Evolutionary conservation across 2,888 invertebrate species (phyloP), one percentile per base, ranked within the genome.

Genomic region (Drosophila mulleri): DNA sequence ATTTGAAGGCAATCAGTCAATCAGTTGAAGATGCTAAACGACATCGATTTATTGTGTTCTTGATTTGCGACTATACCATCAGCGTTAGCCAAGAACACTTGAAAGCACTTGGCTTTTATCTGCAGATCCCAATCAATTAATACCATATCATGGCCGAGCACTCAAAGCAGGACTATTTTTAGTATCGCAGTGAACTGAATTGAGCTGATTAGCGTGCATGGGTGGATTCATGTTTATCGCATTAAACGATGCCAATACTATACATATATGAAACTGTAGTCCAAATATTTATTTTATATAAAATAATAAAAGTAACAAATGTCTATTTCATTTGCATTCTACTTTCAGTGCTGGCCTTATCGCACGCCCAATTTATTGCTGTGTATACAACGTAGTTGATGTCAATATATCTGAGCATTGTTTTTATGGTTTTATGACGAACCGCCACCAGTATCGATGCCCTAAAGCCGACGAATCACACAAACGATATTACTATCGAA

Each of bases 201-300:
- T 57, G 39, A 76, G 53, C 50, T 67, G 54, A 64, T 64, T 60
- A 32, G n/a, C 39, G 20, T 7, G 11, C 18, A 11, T 64, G 39
- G n/a, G 3, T 16, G 41, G 23, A 26, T 48, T 32, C 44, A 32
- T 60, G 77, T 41, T 67, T 72, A 77, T 56, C 77, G 18, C 45
- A 32, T 32, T 48, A 48, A 29, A 12, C n/a, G 39, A 32, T 52
- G 50, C 29, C 2, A 32, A 29, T 39, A 52, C 32, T 32, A 52
- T 39, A 39, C 32, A 58, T 29, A 54, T n/a, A 47, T 47, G 41
- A 1, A 42, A 53, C 52, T 53, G 67, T 39, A 18, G 16, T n/a
- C 41, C 48, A 32, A 44, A 58, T 61, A 47, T 32, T 50, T 50
- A 44, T 14, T 53, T 48, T 12, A 42, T 41, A 26, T 26, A 32